These are phyloP conservation scores for Ctenoplectra terminalis DNA, from an alignment of 1,140 invertebrate genomes.

Conservation along the genomic window DNA sequence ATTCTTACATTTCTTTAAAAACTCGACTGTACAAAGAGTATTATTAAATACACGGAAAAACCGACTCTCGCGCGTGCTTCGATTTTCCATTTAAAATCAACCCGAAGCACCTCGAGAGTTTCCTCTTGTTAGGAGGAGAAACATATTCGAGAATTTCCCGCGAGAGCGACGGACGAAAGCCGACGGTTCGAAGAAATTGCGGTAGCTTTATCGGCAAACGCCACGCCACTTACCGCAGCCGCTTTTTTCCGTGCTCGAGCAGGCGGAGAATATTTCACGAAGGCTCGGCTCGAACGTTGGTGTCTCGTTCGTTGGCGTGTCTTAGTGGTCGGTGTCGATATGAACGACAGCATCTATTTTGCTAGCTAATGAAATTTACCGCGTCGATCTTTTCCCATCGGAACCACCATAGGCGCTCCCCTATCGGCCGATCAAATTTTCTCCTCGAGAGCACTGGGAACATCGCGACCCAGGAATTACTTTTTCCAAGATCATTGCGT, in stretches of 20 bases:
- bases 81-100: background rate
- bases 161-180: background rate
- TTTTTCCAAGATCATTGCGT: background rate
- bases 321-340: background rate
- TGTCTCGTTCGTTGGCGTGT: background rate
- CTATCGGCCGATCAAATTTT: conserved; percentile 17
- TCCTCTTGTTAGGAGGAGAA: background rate
- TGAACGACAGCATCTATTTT: conserved; percentile 22
- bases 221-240: background rate
- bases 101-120: too few relatives aligned
- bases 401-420: background rate
- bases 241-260: conserved; percentile 1
- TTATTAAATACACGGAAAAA: too few relatives aligned
- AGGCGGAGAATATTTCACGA: conserved; percentile 28
- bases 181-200: background rate
- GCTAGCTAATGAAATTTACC: conserved; percentile 32
- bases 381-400: background rate
- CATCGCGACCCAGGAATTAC: too few relatives aligned
- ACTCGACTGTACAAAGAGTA: too few relatives aligned
- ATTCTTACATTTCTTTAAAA: too few relatives aligned
- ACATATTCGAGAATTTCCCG: conserved; percentile 6
- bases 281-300: background rate
- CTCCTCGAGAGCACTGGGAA: background rate
- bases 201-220: conserved; percentile 33
- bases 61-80: background rate